Base-by-base conservation (phyloP, 1,140 invertebrate genomes). In the Drosophila biarmipes region DNA sequence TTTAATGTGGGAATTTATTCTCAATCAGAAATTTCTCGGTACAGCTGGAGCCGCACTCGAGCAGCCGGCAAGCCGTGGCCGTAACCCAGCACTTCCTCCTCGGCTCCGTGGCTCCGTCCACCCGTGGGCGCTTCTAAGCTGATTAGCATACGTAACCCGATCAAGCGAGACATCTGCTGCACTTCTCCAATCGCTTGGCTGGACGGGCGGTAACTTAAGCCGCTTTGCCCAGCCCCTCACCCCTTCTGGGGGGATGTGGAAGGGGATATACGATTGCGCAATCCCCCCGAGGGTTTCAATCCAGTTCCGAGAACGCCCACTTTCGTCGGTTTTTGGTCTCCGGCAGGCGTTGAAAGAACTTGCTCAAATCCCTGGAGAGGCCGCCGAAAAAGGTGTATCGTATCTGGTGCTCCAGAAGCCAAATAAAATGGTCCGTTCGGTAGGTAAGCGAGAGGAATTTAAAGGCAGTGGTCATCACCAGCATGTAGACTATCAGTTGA, bases 381-480 rank as follows among this genome's bases (percentile, higher is more conserved):
- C 76, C 84, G 5, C 85, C 84, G 10, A 89, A 84, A 17, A 84
- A 54, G 14, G 63, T 52, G 51, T 87, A 89, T 8, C 55, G 48
- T n/a, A 87, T 15, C 0, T 57, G 85, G 14, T 46, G 31, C 40
- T 87, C 84, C 21, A 79, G 1, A 2, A 35, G 40, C 75, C 84
- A 87, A 17, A 87, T 51, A 0, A 66, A 34, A 40, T 84, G 72
- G 21, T 87, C 75, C 34, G 78, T 59, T 1, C 55, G 79, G 42
- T 46, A 71, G 46, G 37, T 48, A 38, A 89, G 14, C 4, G 52
- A 49, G 35, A 82, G 42, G 15, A 71, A 78, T 24, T 81, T 81
- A 61, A 68, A 72, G 43, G 38, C 24, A 0, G 48, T 75, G 31
- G 86, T 59, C 2, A 54, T n/a, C 17, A 82, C 19, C 15, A 86